phyloP scores from a whole-genome alignment of 1,140 invertebrate genomes.

The Camponotus floridanus region DNA sequence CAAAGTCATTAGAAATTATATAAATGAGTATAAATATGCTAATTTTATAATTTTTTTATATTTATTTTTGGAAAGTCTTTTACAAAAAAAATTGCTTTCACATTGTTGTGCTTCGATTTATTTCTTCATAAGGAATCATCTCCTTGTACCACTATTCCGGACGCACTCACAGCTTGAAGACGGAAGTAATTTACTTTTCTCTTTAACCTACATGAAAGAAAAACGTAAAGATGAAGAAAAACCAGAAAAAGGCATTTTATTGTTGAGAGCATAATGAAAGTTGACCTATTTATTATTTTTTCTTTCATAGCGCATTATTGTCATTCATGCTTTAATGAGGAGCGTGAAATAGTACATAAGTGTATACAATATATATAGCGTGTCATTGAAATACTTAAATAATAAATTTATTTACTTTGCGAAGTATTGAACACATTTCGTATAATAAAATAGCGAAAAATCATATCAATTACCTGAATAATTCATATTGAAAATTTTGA shows the following conservation, averaged over 20 bases:
- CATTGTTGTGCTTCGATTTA: too few species aligned
- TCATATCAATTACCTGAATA: not conserved
- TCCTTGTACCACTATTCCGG: too few species aligned
- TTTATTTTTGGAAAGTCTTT: too few species aligned
- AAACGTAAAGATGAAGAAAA: not conserved
- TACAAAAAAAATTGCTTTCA: too few species aligned
- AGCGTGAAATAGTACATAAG: not conserved
- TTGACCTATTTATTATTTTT: slow-evolving; percentile 54
- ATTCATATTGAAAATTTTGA: not conserved
- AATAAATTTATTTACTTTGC: not conserved
- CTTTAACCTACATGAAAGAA: not conserved
- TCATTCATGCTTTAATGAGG: slow-evolving; percentile 22
- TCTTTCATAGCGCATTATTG: slow-evolving; percentile 5
- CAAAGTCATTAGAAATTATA: too few species aligned
- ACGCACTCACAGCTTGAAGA: not conserved
- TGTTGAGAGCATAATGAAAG: slow-evolving; percentile 20
- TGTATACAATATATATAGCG: not conserved
- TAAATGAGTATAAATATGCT: too few species aligned
- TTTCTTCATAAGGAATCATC: too few species aligned
- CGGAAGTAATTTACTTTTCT: slow-evolving; percentile 36
- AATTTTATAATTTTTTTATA: too few species aligned
- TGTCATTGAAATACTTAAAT: not conserved
- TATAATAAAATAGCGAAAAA: not conserved
- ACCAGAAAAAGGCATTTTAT: slow-evolving; percentile 29
- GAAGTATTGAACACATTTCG: not conserved